Base-by-base conservation (phyloP, 2,797 vertebrate genomes). In the Margarornis squamiger region DNA sequence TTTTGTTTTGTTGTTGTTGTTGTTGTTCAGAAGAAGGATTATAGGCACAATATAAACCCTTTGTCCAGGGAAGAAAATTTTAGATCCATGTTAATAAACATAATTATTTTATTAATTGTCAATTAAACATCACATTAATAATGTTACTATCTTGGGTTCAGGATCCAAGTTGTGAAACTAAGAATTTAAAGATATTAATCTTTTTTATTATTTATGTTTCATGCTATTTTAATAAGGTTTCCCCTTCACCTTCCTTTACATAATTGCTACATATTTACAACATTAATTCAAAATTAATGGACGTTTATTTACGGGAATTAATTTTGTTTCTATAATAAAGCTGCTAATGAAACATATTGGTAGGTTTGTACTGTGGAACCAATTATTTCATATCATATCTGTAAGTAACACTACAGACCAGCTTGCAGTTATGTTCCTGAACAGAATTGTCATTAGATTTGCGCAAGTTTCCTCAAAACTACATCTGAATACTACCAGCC, bases 311-410 rank as follows among this genome's bases (percentile, higher is more conserved):
- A 90, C 72, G 32, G 72, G 30, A 96, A 94, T 92, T 96, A 88
- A 87, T 92, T 96, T 93, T 86, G 62, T 92, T 96, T 94, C 68
- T 94, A 36, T 86, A 92, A 70, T 90, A 94, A 94, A 84, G 32
- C 30, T 90, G 78, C 27, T 94, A 93, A 92, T 9, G 32, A 94
- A 94, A 84, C 71, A 82, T 88, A 94, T 82, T 90, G 83, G 66
- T 81, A 87, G 26, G 45, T 73, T 84, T 14, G 14, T 75, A 52
- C 38, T 74, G 68, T 63, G 61, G 79, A 96, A 91, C 38, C 62
- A 92, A 88, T 94, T 94, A 93, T 93, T 90, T 81, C 71, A 29
- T 84, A 73, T 48, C 63, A 32, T 78, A 83, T 88, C 65, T 79
- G 63, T 85, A 90, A 95, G 63, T 76, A 92, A 82, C 19, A 23